A percentile compares a stretch with the other conserved stretches of the same genome.
Evolutionary conservation across 2,113 vertebrate species (phyloP).

Genomic region (Lepus timidus): DNA sequence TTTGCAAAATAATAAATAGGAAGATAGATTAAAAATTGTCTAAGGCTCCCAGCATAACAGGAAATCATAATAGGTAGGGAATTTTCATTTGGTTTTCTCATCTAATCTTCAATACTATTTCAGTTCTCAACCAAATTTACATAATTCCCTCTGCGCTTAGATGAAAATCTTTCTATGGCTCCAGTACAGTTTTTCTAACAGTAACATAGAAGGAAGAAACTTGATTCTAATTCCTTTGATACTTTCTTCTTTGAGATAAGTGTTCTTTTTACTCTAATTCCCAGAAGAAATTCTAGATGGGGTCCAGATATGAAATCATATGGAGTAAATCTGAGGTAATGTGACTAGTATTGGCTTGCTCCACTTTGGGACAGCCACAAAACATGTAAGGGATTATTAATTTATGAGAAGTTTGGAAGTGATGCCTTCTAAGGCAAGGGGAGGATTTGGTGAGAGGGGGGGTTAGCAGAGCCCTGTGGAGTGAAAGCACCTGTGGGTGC

Average conservation of each 20-base stretch:
- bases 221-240: slow-evolving; percentile 69
- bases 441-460: background rate
- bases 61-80: background rate
- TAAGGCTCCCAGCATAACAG: slow-evolving; percentile 15
- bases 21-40: slow-evolving; percentile 11
- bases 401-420: slow-evolving; percentile 44
- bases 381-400: background rate
- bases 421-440: background rate
- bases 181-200: slow-evolving; percentile 56
- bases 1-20: slow-evolving; percentile 22
- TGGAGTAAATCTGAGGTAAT: slow-evolving; percentile 40
- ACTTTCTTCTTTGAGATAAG: slow-evolving; percentile 55
- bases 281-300: slow-evolving; percentile 70
- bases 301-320: slow-evolving; percentile 47
- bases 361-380: background rate
- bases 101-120: slow-evolving; percentile 44
- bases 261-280: slow-evolving; percentile 57
- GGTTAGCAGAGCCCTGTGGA: background rate
- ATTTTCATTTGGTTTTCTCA: slow-evolving; percentile 51
- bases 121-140: slow-evolving; percentile 19
- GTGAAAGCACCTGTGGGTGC: background rate
- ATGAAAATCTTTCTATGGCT: slow-evolving; percentile 61
- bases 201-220: slow-evolving; percentile 70
- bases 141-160: slow-evolving; percentile 52
- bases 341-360: slow-evolving; percentile 9